These are phyloP conservation scores for Lanius ludovicianus DNA, from an alignment of 2,113 vertebrate genomes.

Conservation along the genomic window DNA sequence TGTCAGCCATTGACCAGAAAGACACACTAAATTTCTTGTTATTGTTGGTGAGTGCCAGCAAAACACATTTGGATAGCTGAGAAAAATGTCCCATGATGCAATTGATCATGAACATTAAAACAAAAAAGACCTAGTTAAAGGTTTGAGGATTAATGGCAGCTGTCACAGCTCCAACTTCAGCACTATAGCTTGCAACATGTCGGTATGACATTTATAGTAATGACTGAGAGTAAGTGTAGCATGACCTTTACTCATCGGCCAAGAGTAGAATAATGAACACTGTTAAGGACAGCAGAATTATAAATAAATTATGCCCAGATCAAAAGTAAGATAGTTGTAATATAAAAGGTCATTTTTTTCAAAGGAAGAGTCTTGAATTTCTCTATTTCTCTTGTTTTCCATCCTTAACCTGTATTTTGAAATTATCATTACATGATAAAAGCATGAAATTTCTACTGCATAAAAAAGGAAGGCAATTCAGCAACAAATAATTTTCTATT, in stretches of 20 bases:
- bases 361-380: not conserved
- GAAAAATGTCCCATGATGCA: not conserved
- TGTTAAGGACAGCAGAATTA: not conserved
- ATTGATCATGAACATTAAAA: not conserved
- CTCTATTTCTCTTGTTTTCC: conserved; percentile 9
- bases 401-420: not conserved
- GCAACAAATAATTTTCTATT: not conserved
- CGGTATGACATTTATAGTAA: not conserved
- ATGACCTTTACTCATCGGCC: not conserved
- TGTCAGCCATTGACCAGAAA: not conserved
- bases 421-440: not conserved
- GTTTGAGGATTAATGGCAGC: not conserved
- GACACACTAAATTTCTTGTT: not conserved
- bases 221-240: not conserved
- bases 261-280: not conserved
- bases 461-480: not conserved
- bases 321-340: not conserved
- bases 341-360: not conserved
- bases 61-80: not conserved
- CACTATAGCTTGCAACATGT: not conserved
- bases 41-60: not conserved
- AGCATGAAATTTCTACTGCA: not conserved
- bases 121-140: not conserved
- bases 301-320: not conserved
- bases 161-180: not conserved